Evolutionary conservation across 1,140 invertebrate species (phyloP).

Genomic region (Drosophila pectinifera): DNA sequence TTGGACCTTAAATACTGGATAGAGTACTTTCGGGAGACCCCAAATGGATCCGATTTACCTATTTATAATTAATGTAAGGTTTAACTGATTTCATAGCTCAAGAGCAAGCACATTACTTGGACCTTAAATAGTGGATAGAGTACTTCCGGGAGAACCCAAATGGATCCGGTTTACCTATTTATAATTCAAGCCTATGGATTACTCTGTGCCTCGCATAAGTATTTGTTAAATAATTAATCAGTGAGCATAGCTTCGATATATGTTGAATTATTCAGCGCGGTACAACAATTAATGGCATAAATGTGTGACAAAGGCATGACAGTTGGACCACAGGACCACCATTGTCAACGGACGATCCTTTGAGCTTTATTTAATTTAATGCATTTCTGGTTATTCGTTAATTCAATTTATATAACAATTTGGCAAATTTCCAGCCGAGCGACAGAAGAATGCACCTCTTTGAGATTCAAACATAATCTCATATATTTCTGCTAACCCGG

Average conservation of each 20-base stretch:
- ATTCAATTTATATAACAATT: constrained; percentile 1
- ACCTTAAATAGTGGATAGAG: too few relatives aligned
- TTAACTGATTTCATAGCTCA: neutral
- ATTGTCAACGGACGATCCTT: constrained; percentile 12
- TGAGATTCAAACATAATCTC: neutral
- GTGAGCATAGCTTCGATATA: neutral
- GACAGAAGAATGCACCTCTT: neutral
- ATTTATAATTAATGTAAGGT: too few relatives aligned
- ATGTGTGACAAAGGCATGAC: neutral
- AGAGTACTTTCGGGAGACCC: too few relatives aligned
- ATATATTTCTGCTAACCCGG: constrained; percentile 17
- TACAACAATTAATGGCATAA: neutral
- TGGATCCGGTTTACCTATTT: too few relatives aligned
- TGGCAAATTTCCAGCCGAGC: neutral
- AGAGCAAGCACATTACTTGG: neutral
- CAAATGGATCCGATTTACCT: too few relatives aligned
- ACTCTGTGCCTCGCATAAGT: too few relatives aligned
- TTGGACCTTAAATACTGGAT: too few relatives aligned
- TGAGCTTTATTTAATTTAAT: constrained; percentile 21
- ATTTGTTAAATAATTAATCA: neutral
- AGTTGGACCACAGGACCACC: constrained; percentile 1
- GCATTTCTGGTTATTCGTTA: constrained; percentile 8
- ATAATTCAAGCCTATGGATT: too few relatives aligned
- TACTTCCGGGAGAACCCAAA: too few relatives aligned
- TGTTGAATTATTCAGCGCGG: constrained; percentile 3